Percentiles rank a stretch among this genome's conserved stretches.
Conservation (phyloP, 2,113 vertebrate genomes). For the Chelonoidis abingdonii region DNA sequence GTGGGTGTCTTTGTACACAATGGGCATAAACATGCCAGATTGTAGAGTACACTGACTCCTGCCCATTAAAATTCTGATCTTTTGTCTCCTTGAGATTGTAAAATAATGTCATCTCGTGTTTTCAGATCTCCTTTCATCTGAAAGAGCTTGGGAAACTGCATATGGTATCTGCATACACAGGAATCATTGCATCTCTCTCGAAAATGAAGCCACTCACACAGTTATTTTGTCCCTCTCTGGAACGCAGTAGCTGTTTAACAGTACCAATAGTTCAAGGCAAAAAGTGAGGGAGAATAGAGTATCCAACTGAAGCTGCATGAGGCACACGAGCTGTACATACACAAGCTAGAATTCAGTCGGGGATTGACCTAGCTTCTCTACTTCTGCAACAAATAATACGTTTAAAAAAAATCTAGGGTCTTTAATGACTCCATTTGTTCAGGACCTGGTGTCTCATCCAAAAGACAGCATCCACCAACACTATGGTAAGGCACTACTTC, state of each 20-base stretch:
- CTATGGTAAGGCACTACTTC: background rate
- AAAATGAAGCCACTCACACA: conserved; percentile 16
- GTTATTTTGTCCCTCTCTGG: conserved; percentile 2
- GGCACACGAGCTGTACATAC: background rate
- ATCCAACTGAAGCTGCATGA: background rate
- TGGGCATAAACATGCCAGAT: background rate
- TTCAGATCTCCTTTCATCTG: background rate
- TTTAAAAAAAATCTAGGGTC: background rate
- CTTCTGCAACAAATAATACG: background rate
- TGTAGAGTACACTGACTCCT: background rate
- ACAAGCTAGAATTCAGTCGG: background rate
- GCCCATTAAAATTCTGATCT: background rate
- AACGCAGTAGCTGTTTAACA: background rate
- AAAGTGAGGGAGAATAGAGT: background rate
- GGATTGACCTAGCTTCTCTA: background rate
- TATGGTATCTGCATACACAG: background rate
- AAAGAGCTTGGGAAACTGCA: background rate
- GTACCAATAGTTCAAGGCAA: background rate
- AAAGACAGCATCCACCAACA: background rate
- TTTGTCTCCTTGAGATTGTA: background rate
- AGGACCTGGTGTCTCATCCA: background rate
- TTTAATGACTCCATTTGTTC: background rate
- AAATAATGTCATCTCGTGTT: background rate
- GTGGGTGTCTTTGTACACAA: background rate
- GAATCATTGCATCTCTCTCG: background rate